A percentile compares a stretch with the other conserved stretches of the same genome.
These are phyloP conservation scores for Sorex araneus DNA, from an alignment of 2,113 vertebrate species.

Conservation along the genomic window DNA sequence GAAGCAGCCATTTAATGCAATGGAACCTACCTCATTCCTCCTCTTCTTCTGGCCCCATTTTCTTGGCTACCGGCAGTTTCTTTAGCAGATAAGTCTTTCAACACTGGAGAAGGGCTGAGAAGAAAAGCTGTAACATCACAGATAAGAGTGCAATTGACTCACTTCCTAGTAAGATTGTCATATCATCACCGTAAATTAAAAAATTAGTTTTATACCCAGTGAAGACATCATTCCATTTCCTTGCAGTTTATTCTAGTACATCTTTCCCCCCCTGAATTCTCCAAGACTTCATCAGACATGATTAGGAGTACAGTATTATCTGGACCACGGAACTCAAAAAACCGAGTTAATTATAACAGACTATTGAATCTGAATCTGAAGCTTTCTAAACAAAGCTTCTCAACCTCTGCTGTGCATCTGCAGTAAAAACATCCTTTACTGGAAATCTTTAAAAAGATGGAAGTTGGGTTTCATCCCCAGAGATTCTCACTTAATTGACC, in stretches of 20 bases:
- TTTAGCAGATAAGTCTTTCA: too few relatives aligned
- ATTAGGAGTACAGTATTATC: conserved; percentile 11
- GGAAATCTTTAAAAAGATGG: conserved; percentile 9
- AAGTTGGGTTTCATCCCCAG: not conserved
- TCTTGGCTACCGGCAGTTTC: too few relatives aligned
- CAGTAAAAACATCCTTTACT: not conserved
- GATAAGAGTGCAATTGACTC: not conserved
- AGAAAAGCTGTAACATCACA: too few relatives aligned
- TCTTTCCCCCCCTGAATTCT: conserved; percentile 42
- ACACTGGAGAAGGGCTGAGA: too few relatives aligned
- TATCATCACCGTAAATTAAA: conserved; percentile 44
- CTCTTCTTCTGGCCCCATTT: too few relatives aligned
- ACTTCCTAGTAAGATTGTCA: not conserved
- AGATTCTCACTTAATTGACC: conserved; percentile 37
- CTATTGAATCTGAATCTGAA: conserved; percentile 45
- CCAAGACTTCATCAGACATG: not conserved
- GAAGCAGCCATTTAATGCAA: too few relatives aligned
- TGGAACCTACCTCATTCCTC: too few relatives aligned
- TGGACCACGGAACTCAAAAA: conserved; percentile 42
- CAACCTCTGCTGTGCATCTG: not conserved
- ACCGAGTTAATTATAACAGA: not conserved
- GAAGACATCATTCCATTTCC: not conserved
- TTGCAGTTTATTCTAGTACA: too few relatives aligned
- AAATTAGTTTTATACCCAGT: conserved; percentile 31
- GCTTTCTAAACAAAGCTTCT: conserved; percentile 34